Base-by-base conservation (phyloP, 2,888 invertebrate genomes). In the Germaria angustata region DNA sequence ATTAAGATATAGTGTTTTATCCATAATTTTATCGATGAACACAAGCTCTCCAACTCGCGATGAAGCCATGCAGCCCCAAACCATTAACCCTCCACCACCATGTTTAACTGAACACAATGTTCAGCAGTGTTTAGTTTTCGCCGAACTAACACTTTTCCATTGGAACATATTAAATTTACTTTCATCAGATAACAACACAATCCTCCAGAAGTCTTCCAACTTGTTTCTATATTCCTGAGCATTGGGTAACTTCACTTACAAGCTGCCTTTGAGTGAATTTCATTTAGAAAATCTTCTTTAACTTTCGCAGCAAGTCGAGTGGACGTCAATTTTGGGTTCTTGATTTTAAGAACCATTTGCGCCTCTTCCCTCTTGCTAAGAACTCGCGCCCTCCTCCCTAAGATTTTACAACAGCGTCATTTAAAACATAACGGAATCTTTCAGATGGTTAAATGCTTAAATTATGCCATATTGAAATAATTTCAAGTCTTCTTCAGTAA, bases 211-310 rank as follows among this genome's bases (percentile, higher is more conserved):
- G n/a, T n/a, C n/a, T n/a, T n/a, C n/a, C 41, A n/a, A n/a, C 28
- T 13, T 28, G 4, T 24, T 53, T 28, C 28, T 28, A 13, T 53
- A 28, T 2, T 53, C 28, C 11, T n/a, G n/a, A n/a, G n/a, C n/a
- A n/a, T n/a, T n/a, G n/a, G n/a, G n/a, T n/a, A n/a, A 28, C 36
- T 34, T 49, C 55, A 32, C 53, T 69, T 61, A 46, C n/a, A n/a
- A n/a, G n/a, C n/a, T n/a, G n/a, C n/a, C 22, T 61, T 72, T 44
- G 72, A 17, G 41, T 69, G 69, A 55, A 69, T 57, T 41, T 71
- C 44, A 17, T 71, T 55, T 20, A 34, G 8, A n/a, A 73, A 28
- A 7, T 63, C 41, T 51, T 53, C 53, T 53, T 59, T 20, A 13
- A 72, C 17, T 17, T 49, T 44, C 15, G 53, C 39, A 24, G 55